A percentile compares a stretch with the other conserved stretches of the same genome.
Evolutionary conservation across 1,140 invertebrate genomes (phyloP).

Genomic region (Psix sp.): DNA sequence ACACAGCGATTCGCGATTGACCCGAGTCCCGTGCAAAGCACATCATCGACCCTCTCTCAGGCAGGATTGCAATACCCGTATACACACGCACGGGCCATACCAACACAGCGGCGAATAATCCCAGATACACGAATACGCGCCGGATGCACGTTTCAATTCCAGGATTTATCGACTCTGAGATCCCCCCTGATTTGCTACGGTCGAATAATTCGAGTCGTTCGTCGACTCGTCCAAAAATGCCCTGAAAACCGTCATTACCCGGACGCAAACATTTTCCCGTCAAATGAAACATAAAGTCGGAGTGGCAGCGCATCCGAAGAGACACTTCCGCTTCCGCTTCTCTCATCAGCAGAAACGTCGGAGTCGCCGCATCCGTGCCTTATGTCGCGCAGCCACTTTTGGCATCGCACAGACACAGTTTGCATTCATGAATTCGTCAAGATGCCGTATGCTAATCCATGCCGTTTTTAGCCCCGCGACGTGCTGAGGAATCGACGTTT

Average conservation of each 20-base stretch:
- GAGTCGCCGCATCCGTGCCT: neutral
- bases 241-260: constrained; percentile 14
- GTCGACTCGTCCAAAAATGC: constrained; percentile 12
- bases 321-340: constrained; percentile 24
- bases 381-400: constrained; percentile 14
- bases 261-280: constrained; percentile 16
- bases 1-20: constrained; percentile 48
- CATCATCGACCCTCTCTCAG: constrained; percentile 54
- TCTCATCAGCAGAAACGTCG: constrained; percentile 19
- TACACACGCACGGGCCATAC: constrained; percentile 17
- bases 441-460: constrained; percentile 27
- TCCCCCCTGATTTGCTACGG: constrained; percentile 39
- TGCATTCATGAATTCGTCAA: constrained; percentile 42
- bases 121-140: constrained; percentile 49
- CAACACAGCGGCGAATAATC: constrained; percentile 42
- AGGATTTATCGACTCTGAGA: constrained; percentile 56
- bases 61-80: constrained; percentile 43
- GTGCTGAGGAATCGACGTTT: constrained; percentile 26
- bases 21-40: constrained; percentile 51
- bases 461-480: constrained; percentile 25
- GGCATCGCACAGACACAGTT: constrained; percentile 14
- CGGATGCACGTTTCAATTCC: constrained; percentile 55
- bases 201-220: constrained; percentile 27
- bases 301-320: constrained; percentile 8
- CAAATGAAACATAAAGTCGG: constrained; percentile 14